Evolutionary conservation across 23 tunicate species (phyloP).

Genomic region (Ascidia mentula): DNA sequence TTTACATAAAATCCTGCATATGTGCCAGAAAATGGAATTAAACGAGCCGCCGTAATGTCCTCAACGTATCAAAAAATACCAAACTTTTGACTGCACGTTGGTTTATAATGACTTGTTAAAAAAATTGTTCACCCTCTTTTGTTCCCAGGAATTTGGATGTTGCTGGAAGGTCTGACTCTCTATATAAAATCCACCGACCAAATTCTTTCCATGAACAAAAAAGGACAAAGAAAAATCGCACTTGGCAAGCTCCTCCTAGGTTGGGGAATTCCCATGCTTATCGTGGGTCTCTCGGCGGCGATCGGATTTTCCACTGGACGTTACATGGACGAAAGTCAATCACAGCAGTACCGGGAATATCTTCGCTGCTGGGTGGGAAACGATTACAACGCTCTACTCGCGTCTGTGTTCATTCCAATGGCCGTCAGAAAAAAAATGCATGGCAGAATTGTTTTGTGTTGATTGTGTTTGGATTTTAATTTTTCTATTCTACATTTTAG

Average conservation of each 20-base stretch:
- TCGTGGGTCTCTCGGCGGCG: conserved; percentile 22
- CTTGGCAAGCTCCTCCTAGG: conserved; percentile 16
- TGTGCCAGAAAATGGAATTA: too few species aligned
- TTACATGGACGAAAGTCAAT: conserved; percentile 19
- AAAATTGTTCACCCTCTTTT: too few species aligned
- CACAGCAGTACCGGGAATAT: conserved; percentile 2
- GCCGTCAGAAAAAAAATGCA: too few species aligned
- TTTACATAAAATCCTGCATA: too few species aligned
- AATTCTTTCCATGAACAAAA: conserved; percentile 10
- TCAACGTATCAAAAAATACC: too few species aligned
- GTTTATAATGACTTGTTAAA: too few species aligned
- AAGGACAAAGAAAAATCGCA: conserved; percentile 19
- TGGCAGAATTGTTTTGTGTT: too few species aligned
- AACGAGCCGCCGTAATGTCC: too few species aligned
- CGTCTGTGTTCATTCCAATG: conserved; percentile 41
- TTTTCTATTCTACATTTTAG: too few species aligned
- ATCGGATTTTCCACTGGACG: conserved; percentile 19
- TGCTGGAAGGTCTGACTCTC: conserved; percentile 50
- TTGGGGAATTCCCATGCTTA: conserved; percentile 33
- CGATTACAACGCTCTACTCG: conserved; percentile 11
- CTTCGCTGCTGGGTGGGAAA: conserved; percentile 29
- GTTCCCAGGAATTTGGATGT: conserved; percentile 65
- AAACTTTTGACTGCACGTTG: too few species aligned
- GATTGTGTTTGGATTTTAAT: too few species aligned
- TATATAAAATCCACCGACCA: conserved; percentile 42